Evolutionary conservation across 2,888 invertebrate genomes (phyloP), one percentile per base, ranked within the genome.

Genomic region (Scaptomyza cyrtandrae): DNA sequence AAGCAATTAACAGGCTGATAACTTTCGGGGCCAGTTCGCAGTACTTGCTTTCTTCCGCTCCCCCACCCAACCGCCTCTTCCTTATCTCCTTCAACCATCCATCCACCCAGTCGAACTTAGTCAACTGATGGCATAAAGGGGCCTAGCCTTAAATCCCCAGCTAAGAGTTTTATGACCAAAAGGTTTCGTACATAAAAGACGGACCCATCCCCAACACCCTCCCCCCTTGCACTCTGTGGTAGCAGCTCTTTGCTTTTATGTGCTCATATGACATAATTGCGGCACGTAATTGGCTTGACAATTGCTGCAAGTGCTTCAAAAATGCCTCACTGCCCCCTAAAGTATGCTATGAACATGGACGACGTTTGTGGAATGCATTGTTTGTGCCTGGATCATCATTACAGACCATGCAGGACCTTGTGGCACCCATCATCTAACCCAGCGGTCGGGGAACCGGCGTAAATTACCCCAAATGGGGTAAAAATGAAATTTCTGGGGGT

Each of bases 1-100:
- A 81, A 89, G 90, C 90, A 90, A 89, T 89, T 90, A 89, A 90
- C 90, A 89, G 84, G 81, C 89, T 80, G 85, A 87, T 88, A 89
- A 89, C 85, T 89, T 89, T 88, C 75, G 68, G 85, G 85, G 83
- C 67, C 68, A 65, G 70, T 71, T 71, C 59, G 44, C 57, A 53
- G 60, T 59, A 63, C 62, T 67, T 54, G 44, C 29, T 48, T 41
- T 48, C 35, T 43, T 10, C 39, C 11, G 16, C 43, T 37, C 35
- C 6, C 31, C 5, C 24, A 6, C 9, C 29, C n/a, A n/a, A n/a
- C 37, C 11, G 10, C 35, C 13, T 11, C 16, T 9, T 16, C n/a
- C 16, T 9, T 24, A 49, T 41, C 59, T 54, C 52, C 31, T 43
- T 3, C 7, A 14, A 6, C 39, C 39, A 39, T 0, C 14, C 14